phyloP scores from a whole-genome alignment of 1,140 invertebrate genomes.

The Geopemphigus sp. region DNA sequence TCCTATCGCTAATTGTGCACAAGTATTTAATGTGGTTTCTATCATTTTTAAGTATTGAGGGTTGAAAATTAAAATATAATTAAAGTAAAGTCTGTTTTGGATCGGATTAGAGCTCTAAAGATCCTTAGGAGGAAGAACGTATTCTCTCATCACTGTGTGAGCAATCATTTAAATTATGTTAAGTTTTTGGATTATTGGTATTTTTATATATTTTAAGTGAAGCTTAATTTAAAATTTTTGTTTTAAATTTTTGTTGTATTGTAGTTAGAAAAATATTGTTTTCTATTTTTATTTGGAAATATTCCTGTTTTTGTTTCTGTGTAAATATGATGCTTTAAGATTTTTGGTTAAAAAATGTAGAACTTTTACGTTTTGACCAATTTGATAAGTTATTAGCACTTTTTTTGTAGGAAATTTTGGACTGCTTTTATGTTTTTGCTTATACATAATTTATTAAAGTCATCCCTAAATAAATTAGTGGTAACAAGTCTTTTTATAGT shows the following conservation, averaged over 20 bases:
- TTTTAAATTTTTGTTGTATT: background rate
- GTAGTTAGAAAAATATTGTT: background rate
- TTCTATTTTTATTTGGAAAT: background rate
- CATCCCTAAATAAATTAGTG: background rate
- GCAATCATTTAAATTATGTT: background rate
- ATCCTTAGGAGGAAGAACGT: too few relatives aligned
- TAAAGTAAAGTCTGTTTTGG: too few relatives aligned
- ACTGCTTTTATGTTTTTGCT: slow-evolving; percentile 14
- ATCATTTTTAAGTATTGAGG: too few relatives aligned
- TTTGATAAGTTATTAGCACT: background rate
- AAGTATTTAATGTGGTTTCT: too few relatives aligned
- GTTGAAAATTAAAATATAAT: too few relatives aligned
- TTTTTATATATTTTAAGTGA: background rate
- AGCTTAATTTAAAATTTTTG: background rate
- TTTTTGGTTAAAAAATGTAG: too few relatives aligned
- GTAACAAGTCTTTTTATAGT: background rate
- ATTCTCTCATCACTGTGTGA: too few relatives aligned
- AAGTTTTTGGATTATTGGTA: background rate
- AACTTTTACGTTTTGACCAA: background rate
- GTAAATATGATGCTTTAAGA: slow-evolving; percentile 11
- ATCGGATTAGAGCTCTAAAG: too few relatives aligned
- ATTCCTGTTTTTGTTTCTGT: background rate
- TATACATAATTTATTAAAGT: slow-evolving; percentile 4
- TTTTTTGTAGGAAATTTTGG: background rate
- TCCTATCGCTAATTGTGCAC: too few relatives aligned